phyloP scores from a whole-genome alignment of 1,140 invertebrate species.

The Zeugodacus cucurbitae region DNA sequence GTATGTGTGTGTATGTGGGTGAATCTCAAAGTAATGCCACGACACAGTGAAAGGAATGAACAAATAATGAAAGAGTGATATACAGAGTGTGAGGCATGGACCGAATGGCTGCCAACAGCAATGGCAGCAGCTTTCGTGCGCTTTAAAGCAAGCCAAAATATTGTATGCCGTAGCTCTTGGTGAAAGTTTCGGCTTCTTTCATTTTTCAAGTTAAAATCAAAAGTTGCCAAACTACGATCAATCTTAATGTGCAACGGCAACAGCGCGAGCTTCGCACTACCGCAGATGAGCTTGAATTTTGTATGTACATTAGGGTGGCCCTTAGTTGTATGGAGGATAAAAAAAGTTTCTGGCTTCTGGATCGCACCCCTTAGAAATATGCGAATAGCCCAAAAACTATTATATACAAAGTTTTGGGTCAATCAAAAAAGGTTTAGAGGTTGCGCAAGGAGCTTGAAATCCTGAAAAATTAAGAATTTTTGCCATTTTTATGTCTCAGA shows the following conservation, averaged over 20 bases:
- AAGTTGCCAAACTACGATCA: conserved; percentile 30
- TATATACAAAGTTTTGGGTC: too few relatives aligned
- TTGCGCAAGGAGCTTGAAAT: too few relatives aligned
- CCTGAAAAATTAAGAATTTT: too few relatives aligned
- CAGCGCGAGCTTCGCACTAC: background rate
- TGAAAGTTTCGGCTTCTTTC: background rate
- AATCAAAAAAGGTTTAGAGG: too few relatives aligned
- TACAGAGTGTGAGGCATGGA: background rate
- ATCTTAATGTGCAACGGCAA: background rate
- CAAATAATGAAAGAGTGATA: background rate
- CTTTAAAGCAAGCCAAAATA: background rate
- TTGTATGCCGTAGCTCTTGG: background rate
- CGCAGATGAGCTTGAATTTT: too few relatives aligned
- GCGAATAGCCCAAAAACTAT: too few relatives aligned
- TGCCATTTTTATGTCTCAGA: too few relatives aligned
- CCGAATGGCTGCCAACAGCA: background rate
- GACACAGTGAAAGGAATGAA: background rate
- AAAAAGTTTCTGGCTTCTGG: too few relatives aligned
- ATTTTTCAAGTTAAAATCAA: conserved; percentile 21
- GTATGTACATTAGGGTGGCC: too few relatives aligned
- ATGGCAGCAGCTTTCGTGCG: background rate
- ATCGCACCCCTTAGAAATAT: too few relatives aligned
- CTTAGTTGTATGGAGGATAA: too few relatives aligned
- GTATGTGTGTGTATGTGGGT: too few relatives aligned
- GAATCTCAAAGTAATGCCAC: background rate